Evolutionary conservation across 2,888 invertebrate genomes (phyloP), one percentile per base, ranked within the genome.

Genomic region (Hedychridium roseum): DNA sequence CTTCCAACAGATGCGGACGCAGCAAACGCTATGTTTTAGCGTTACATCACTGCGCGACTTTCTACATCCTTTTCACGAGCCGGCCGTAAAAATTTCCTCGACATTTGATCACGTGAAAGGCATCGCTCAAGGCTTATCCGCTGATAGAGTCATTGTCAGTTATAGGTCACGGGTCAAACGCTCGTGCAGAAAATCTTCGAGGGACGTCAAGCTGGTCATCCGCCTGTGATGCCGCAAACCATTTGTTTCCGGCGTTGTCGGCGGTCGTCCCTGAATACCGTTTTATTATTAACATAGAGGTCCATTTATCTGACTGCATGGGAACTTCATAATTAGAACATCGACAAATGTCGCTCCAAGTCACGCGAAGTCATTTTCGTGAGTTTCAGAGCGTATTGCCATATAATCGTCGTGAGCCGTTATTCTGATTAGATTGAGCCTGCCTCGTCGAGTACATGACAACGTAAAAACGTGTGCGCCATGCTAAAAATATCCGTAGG

Each of bases 381-480:
- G 41, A 42, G 47, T 59, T 53, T 43, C 53, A 48, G 48, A 50
- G 46, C 50, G 45, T 49, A 54, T 50, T 58, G 43, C 48, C 35
- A n/a, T n/a, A 14, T 52, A 58, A 59, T 54, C 53, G 41, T 28
- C 32, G 28, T 23, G 37, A 49, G 36, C 58, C 64, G 61, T 65
- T 64, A 64, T 44, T 55, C 57, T 64, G 47, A 59, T 63, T 60
- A 50, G 60, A 54, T 50, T 50, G 48, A 57, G 57, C 55, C 64
- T 57, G 57, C 63, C 48, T 44, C 45, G n/a, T n/a, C n/a, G n/a
- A n/a, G n/a, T n/a, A n/a, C n/a, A n/a, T n/a, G 47, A 46, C 52
- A 35, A 44, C 21, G 31, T 26, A 15, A 30, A 18, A 28, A 30
- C 36, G 30, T 14, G n/a, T 37, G 9, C 17, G 12, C 23, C 15